Evolutionary conservation across 1,140 invertebrate genomes (phyloP), one percentile per base, ranked within the genome.

Genomic region (Dermatophagoides farinae): DNA sequence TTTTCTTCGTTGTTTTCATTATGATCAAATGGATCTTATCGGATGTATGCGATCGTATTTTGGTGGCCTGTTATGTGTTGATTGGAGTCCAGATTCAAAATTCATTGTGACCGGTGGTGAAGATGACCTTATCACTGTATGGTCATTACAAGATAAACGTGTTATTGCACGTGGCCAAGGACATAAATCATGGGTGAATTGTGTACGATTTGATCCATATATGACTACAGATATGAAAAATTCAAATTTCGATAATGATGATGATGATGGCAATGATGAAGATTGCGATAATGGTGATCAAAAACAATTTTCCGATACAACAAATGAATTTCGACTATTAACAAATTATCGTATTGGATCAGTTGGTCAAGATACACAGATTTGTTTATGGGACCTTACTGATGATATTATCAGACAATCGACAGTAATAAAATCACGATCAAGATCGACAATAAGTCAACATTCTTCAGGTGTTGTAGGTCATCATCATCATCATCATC

Each of bases 81-180:
- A 89, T 69, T 99, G 96, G 96, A 93, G 90, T 18, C 91, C 91
- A 0, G 93, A 97, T 74, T 84, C 88, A 10, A 85, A 85, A 68
- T 91, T 92, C 68, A 84, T 97, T 43, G 92, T 92, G 1, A 88
- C 89, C 1, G 95, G 95, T 6, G 96, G 96, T 23, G 93, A 99
- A 74, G 96, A 99, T 75, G 95, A 99, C 74, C 75, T 99, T 43
- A 85, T 99, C 8, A 97, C 93, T 10, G 85, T 98, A n/a, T 99
- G 88, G 85, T 92, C 87, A 52, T 83, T 93, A 70, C 75, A 82
- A 66, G 91, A 97, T 68, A 82, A 88, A 66, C 76, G 90, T 54
- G 91, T 98, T 11, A 85, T 97, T 8, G 95, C 92, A 38, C 74
- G 95, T 39, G 92, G 93, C 5, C 88, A 96, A 70, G 96, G 80